A percentile compares a stretch with the other conserved stretches of the same genome.
Conservation (phyloP, 92 coral and sea anemone species). For the Zoanthus sansibaricus region DNA sequence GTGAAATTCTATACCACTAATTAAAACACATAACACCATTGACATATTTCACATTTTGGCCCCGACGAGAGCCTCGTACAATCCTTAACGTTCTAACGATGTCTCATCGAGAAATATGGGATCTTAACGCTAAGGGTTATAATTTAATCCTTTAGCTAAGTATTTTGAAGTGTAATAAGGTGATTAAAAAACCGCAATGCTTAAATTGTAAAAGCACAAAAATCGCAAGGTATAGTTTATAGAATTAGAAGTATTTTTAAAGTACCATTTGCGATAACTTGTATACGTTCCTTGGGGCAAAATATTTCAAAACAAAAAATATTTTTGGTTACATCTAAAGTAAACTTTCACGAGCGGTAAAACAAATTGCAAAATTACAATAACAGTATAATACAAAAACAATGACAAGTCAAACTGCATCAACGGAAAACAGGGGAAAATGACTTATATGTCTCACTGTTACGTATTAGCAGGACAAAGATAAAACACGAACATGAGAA, state of each 20-base stretch:
- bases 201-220: background rate
- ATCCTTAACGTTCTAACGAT: background rate
- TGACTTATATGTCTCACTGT: background rate
- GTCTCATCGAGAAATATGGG: background rate
- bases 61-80: background rate
- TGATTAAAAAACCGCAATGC: conserved; percentile 1
- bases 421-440: background rate
- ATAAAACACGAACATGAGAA: background rate
- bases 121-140: background rate
- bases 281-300: background rate
- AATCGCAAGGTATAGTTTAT: background rate
- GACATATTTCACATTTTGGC: background rate
- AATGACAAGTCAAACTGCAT: background rate
- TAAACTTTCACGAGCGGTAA: background rate
- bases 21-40: background rate
- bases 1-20: conserved; percentile 11
- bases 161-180: background rate
- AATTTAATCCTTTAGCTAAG: background rate
- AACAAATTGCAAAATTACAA: background rate
- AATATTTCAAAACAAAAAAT: background rate
- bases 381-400: background rate
- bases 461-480: background rate
- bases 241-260: background rate
- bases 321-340: background rate
- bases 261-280: background rate